Evolutionary conservation across 2,797 vertebrate species (phyloP).

Genomic region (Phalanger gymnotis): DNA sequence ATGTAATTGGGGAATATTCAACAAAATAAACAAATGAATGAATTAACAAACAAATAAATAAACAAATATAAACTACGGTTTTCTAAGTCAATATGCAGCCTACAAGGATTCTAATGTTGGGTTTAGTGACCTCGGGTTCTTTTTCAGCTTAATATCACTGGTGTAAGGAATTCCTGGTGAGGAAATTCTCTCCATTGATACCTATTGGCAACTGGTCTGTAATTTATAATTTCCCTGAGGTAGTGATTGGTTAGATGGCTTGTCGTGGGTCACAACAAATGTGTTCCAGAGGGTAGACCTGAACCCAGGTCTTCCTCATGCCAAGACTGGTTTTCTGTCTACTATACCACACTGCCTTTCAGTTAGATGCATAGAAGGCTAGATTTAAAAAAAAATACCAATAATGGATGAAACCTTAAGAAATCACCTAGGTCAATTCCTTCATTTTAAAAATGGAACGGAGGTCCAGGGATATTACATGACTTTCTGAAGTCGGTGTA

Average conservation of each 20-base stretch:
- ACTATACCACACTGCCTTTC: not conserved
- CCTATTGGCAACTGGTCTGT: not conserved
- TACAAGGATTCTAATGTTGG: not conserved
- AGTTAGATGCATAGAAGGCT: not conserved
- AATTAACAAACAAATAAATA: not conserved
- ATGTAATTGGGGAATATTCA: not conserved
- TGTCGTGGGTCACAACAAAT: not conserved
- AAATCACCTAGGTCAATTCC: constrained; percentile 12
- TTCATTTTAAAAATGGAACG: constrained; percentile 11
- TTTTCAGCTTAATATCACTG: not conserved
- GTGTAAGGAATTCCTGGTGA: not conserved
- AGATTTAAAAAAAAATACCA: not conserved
- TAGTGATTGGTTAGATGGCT: not conserved
- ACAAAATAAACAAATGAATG: not conserved
- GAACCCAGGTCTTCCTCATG: not conserved
- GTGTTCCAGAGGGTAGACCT: not conserved
- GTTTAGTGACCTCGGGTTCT: not conserved
- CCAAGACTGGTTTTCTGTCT: not conserved
- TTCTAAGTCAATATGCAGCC: not conserved
- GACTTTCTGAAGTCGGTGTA: constrained; percentile 13
- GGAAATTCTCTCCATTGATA: not conserved
- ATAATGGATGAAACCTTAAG: constrained; percentile 14
- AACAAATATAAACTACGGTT: not conserved
- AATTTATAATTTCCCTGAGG: not conserved
- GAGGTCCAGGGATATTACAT: not conserved